Conservation (phyloP, 2,113 vertebrate genomes). For the Penelope pileata region DNA sequence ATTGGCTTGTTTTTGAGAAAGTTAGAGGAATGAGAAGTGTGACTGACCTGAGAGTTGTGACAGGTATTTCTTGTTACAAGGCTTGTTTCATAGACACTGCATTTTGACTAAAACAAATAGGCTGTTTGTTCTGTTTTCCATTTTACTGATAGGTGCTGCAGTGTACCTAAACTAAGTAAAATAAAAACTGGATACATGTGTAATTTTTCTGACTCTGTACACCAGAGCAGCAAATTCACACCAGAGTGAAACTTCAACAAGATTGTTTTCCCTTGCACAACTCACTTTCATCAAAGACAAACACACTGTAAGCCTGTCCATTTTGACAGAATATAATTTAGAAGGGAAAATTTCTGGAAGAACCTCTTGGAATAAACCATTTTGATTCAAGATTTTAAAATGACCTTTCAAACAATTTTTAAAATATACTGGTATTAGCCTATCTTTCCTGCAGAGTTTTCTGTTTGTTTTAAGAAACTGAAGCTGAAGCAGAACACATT, state of each 20-base stretch:
- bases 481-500: neutral
- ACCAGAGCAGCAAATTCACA: neutral
- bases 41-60: neutral
- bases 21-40: neutral
- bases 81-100: neutral
- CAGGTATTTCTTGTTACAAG: neutral
- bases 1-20: slow-evolving; percentile 23
- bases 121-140: neutral
- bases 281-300: neutral
- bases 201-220: neutral
- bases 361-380: neutral
- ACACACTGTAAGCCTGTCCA: fast-evolving
- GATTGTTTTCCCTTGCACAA: neutral
- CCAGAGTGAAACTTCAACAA: neutral
- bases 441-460: neutral
- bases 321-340: neutral
- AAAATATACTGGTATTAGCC: neutral
- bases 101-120: neutral
- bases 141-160: neutral
- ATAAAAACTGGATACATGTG: neutral
- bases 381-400: neutral
- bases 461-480: neutral
- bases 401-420: neutral
- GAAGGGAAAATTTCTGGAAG: neutral
- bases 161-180: neutral